Evolutionary conservation across 2,113 vertebrate species (phyloP), one percentile per base, ranked within the genome.

Genomic region (Erythrocercus mccallii): DNA sequence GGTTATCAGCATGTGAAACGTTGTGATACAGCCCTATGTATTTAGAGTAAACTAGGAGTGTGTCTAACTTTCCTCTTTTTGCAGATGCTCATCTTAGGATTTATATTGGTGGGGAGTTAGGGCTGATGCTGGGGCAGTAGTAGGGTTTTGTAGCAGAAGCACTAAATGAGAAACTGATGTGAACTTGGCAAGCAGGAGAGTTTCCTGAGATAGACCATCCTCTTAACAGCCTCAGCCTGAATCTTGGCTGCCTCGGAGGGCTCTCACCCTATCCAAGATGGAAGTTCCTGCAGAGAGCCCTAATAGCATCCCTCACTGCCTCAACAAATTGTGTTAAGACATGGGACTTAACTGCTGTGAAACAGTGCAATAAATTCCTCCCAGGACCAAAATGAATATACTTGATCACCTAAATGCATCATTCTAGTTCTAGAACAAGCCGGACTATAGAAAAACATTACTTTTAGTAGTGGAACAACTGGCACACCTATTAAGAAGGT

Each of bases 131-230:
- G 87, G 35, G 54, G 74, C 79, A 86, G 30, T n/a, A 50, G 45
- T 37, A 83, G 51, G 54, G 16, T 88, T 89, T 91, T 70, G 74
- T 91, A 94, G 74, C 1, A 4, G 92, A 87, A 91, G 50, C 1
- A 2, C 50, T 80, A 89, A 88, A 90, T 73, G 70, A 89, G 70
- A 87, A 92, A 65, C 89, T 60, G 81, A 87, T 92, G 58, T 77
- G 90, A 69, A 58, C 77, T 82, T 92, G 94, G 94, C 95, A 95
- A 92, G 66, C 38, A 24, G n/a, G 42, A 79, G 42, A 60, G 16
- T 88, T 94, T 82, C 71, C 71, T 73, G 71, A 78, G 64, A 73
- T 62, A 62, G 51, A 92, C 79, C 71, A 92, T 86, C 81, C 27
- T 88, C 28, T 70, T 48, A 58, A 45, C 68, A 92, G 76, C 47